These are phyloP conservation scores for Tipula confusa DNA, from an alignment of 2,888 invertebrate genomes.

Conservation along the genomic window DNA sequence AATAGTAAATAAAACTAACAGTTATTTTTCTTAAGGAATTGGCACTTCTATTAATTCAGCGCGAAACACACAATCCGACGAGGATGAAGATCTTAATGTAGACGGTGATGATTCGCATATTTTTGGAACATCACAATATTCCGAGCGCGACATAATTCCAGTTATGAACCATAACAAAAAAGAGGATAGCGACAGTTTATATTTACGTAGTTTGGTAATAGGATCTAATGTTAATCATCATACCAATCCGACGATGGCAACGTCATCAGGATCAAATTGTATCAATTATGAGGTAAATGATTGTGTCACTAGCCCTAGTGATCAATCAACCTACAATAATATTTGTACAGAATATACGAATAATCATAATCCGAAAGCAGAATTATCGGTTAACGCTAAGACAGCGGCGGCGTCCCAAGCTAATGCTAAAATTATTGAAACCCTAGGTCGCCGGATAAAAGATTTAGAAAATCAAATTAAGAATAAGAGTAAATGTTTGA, in stretches of 20 bases:
- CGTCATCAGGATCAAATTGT: conserved; percentile 31
- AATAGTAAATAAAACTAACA: not conserved
- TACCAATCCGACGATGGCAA: not conserved
- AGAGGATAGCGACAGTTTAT: conserved; percentile 43
- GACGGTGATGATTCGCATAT: conserved; percentile 81
- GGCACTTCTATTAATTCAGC: conserved; percentile 44
- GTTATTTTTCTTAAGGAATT: conserved; percentile 38
- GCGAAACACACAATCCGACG: conserved; percentile 46
- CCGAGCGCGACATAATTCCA: conserved; percentile 62
- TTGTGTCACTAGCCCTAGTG: not conserved
- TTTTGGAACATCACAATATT: conserved; percentile 84
- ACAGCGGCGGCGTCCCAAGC: not conserved
- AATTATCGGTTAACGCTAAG: not conserved
- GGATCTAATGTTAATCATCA: conserved; percentile 32
- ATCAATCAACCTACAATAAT: not conserved
- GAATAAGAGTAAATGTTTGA: conserved; percentile 76
- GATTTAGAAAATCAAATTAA: conserved; percentile 64
- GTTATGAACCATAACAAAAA: conserved; percentile 50
- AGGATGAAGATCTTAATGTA: conserved; percentile 72
- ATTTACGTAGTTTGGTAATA: conserved; percentile 45
- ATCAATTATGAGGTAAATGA: conserved; percentile 31
- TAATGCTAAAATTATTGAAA: conserved; percentile 55
- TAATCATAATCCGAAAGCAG: not conserved
- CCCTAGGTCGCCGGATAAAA: conserved; percentile 53
- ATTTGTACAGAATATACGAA: not conserved